Evolutionary conservation across 1,140 invertebrate species (phyloP).

Genomic region (Pogonomyrmex barbatus): DNA sequence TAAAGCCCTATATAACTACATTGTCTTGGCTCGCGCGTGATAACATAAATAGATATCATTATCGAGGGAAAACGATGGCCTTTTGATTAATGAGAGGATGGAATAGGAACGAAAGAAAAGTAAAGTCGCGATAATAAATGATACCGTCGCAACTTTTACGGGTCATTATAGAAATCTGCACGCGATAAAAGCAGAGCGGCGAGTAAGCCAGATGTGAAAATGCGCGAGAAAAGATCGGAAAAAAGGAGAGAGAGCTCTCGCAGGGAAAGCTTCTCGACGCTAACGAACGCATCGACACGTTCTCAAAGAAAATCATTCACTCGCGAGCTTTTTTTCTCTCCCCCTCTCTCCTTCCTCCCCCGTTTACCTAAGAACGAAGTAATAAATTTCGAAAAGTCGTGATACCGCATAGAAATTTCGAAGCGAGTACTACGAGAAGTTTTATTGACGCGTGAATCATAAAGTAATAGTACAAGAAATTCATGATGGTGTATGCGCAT

Average conservation of each 20-base stretch:
- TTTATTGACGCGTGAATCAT: neutral
- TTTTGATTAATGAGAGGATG: slow-evolving; percentile 34
- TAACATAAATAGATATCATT: slow-evolving; percentile 17
- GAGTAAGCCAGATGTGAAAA: slow-evolving; percentile 21
- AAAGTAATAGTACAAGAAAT: neutral
- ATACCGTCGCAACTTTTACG: slow-evolving; percentile 45
- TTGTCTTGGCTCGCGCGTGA: neutral
- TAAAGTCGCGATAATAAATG: slow-evolving; percentile 40
- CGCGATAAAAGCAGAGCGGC: neutral
- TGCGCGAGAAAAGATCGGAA: slow-evolving; percentile 11
- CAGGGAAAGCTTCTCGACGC: slow-evolving; percentile 49
- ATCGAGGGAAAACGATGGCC: slow-evolving; percentile 1
- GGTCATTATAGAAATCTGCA: slow-evolving; percentile 51
- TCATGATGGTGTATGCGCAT: no score
- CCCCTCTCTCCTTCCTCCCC: no score
- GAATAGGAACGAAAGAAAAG: slow-evolving; percentile 16
- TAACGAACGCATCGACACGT: slow-evolving; percentile 64
- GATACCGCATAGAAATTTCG: neutral
- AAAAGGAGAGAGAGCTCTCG: slow-evolving; percentile 43
- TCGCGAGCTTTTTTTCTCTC: slow-evolving; percentile 6
- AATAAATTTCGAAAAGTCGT: neutral
- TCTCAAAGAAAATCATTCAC: slow-evolving; percentile 73
- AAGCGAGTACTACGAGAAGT: neutral
- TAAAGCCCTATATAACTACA: slow-evolving; percentile 7
- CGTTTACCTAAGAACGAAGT: neutral